These are phyloP conservation scores for Platichthys flesus DNA, from an alignment of 2,113 vertebrate species.

Conservation along the genomic window DNA sequence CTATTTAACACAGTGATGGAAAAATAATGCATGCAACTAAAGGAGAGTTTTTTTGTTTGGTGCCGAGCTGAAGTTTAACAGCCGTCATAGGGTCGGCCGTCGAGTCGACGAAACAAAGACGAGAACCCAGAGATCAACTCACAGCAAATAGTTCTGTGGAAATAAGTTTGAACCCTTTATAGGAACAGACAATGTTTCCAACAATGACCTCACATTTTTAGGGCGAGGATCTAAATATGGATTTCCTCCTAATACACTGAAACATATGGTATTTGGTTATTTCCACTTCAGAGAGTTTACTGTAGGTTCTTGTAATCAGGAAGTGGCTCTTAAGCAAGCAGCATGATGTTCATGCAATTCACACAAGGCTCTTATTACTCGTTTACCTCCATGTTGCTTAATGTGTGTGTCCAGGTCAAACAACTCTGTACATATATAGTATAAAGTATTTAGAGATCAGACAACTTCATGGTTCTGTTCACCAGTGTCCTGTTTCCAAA, in stretches of 20 bases:
- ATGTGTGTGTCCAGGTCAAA: neutral
- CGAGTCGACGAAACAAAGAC: neutral
- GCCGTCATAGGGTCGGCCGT: neutral
- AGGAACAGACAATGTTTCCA: constrained; percentile 6
- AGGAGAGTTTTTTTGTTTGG: neutral
- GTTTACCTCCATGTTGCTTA: neutral
- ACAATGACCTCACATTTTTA: constrained; percentile 12
- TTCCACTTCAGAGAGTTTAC: constrained; percentile 46
- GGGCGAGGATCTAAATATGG: constrained; percentile 38
- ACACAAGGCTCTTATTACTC: neutral
- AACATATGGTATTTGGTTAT: constrained; percentile 40
- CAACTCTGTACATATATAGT: neutral
- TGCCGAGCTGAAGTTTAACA: constrained; percentile 7
- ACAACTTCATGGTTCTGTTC: too few relatives aligned
- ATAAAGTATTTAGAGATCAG: too few relatives aligned
- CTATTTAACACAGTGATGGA: constrained; percentile 23
- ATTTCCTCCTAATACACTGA: constrained; percentile 45
- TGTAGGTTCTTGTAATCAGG: constrained; percentile 58
- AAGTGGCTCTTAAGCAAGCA: constrained; percentile 62
- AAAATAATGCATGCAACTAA: constrained; percentile 34
- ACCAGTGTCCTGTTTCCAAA: too few relatives aligned
- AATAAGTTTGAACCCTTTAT: constrained; percentile 3
- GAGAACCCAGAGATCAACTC: neutral
- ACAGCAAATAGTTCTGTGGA: neutral
- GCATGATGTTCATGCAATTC: constrained; percentile 6